Base-by-base conservation (phyloP, 2,797 vertebrate genomes). In the Lutjanus argentimaculatus region DNA sequence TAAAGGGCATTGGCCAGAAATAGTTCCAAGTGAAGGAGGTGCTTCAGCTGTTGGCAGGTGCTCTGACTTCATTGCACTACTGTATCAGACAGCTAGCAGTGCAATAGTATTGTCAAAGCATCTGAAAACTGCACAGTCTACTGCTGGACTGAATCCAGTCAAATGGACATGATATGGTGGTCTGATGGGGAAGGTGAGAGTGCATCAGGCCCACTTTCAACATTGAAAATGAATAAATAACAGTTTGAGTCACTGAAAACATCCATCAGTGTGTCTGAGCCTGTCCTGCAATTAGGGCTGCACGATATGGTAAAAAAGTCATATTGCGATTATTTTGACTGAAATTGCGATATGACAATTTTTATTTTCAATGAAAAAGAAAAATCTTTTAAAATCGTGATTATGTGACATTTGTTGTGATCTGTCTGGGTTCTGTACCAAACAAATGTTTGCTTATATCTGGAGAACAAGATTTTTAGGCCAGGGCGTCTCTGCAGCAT, bases 91-190 rank as follows among this genome's bases (percentile, higher is more conserved):
- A 97, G 96, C 97, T 95, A 99, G 98, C 97, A 99, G 98, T 99
- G 98, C 98, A 99, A 99, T 99, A 99, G 97, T 98, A 98, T 98
- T 99, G 98, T 99, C 98, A 99, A 99, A 99, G 98, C 98, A 96
- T 98, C 96, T 96, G 97, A 92, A 76, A 95, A 96, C 96, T 95
- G 97, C 93, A 88, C 67, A 77, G 64, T 87, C 7, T 78, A 59
- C 3, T 14, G 67, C 36, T 72, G 63, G 2, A 55, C 9, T 57
- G 11, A 14, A 22, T 46, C 55, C 46, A 12, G 16, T 56, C 2
- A n/a, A 56, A 19, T 48, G 12, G 17, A 46, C 14, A 8, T 12
- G 25, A 30, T 17, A 17, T 43, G 19, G 21, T 13, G 17, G 5
- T 48, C 12, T 45, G 16, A 61, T 40, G 36, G 16, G 11, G 15